Evolutionary conservation across 1,140 invertebrate genomes (phyloP).

Genomic region (Dreissena polymorpha): DNA sequence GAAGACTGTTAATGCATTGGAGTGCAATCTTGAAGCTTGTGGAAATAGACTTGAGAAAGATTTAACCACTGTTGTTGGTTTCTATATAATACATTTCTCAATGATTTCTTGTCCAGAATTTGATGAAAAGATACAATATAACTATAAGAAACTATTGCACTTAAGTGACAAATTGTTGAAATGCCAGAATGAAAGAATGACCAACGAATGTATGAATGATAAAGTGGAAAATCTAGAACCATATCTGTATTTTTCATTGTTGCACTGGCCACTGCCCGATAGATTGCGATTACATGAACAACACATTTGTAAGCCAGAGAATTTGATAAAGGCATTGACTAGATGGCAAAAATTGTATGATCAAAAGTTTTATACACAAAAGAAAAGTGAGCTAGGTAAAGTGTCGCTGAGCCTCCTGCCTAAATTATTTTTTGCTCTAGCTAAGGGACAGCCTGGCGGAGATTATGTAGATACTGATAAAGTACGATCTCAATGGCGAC

Average conservation of each 20-base stretch:
- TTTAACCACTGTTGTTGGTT: too few relatives aligned
- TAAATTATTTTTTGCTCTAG: slow-evolving; percentile 34
- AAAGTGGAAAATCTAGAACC: slow-evolving; percentile 23
- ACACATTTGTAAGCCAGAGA: not conserved
- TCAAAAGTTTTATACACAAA: not conserved
- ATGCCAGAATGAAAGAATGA: too few relatives aligned
- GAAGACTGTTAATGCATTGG: too few relatives aligned
- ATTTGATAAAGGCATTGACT: not conserved
- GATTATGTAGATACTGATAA: slow-evolving; percentile 36
- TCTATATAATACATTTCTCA: too few relatives aligned
- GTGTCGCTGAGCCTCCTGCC: not conserved
- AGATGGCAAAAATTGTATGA: slow-evolving; percentile 26
- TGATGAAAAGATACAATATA: too few relatives aligned
- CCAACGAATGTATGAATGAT: not conserved
- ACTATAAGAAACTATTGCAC: too few relatives aligned
- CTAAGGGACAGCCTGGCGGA: slow-evolving; percentile 29
- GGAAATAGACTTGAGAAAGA: too few relatives aligned
- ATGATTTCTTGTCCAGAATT: too few relatives aligned
- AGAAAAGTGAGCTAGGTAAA: not conserved
- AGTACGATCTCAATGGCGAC: slow-evolving; percentile 22
- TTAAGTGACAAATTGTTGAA: too few relatives aligned
- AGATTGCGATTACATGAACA: not conserved
- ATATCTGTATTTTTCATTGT: slow-evolving; percentile 28
- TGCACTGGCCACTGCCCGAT: slow-evolving; percentile 28
- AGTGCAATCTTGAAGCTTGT: too few relatives aligned